Evolutionary conservation across 1,140 invertebrate species (phyloP).

Genomic region (Aphaenogaster rudis): DNA sequence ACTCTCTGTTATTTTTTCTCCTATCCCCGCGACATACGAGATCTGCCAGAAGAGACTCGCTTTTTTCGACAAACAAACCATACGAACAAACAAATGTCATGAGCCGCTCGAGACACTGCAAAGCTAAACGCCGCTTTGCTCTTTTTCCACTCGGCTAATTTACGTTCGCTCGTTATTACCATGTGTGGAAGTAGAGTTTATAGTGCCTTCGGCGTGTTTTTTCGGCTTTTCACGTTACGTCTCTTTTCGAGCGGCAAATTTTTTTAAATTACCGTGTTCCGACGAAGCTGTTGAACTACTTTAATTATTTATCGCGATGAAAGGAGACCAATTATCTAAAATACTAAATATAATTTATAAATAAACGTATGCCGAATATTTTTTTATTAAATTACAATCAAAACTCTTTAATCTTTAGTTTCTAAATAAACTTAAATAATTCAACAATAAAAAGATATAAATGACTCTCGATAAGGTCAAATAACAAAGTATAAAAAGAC

Average conservation of each 20-base stretch:
- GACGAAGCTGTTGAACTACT: background rate
- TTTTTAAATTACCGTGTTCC: background rate
- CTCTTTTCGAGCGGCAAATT: background rate
- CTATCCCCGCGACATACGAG: constrained; percentile 27
- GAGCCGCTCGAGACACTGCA: constrained; percentile 32
- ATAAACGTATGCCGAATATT: background rate
- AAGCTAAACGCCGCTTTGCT: constrained; percentile 35
- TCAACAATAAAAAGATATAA: no score
- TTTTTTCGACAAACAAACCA: constrained; percentile 41
- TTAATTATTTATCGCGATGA: constrained; percentile 25
- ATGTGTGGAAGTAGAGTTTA: constrained; percentile 22
- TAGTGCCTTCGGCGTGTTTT: background rate
- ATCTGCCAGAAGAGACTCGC: constrained; percentile 30
- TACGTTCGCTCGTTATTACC: constrained; percentile 57
- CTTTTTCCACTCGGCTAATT: constrained; percentile 54
- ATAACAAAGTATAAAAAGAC: no score
- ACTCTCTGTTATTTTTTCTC: constrained; percentile 27
- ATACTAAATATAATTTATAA: constrained; percentile 12
- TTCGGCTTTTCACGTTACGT: background rate
- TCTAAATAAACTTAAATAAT: background rate
- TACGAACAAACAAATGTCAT: constrained; percentile 44
- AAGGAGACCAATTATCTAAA: background rate
- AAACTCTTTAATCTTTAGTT: background rate
- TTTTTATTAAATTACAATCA: constrained; percentile 9
- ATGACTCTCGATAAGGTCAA: no score